These are phyloP conservation scores for Lathamus discolor DNA, from an alignment of 2,113 vertebrate species.

Conservation along the genomic window DNA sequence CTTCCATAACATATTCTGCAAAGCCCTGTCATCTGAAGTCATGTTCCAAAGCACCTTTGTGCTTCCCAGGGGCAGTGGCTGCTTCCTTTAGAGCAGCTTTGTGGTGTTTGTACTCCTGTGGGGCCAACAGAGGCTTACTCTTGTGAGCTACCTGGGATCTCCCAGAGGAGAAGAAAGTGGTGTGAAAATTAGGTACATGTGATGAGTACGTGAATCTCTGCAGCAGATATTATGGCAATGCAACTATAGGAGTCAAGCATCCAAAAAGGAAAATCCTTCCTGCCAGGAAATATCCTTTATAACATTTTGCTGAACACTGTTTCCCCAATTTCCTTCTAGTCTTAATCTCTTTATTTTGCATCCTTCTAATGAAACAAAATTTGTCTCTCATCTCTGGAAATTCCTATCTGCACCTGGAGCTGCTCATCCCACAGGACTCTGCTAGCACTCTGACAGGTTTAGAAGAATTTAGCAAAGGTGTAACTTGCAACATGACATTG, in stretches of 20 bases:
- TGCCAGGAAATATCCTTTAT: background rate
- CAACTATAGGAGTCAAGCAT: background rate
- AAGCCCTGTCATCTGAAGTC: background rate
- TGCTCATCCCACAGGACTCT: background rate
- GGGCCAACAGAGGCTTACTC: background rate
- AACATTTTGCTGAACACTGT: background rate
- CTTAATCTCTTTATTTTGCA: background rate
- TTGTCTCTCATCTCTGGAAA: background rate
- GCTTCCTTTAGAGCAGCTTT: background rate
- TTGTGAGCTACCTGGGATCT: background rate
- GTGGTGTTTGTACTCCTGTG: background rate
- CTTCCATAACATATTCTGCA: background rate
- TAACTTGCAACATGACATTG: background rate
- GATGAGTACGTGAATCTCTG: background rate
- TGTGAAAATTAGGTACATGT: background rate
- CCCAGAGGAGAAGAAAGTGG: background rate
- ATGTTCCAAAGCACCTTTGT: background rate
- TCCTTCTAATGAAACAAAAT: background rate
- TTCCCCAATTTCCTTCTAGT: background rate
- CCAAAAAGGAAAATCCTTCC: background rate
- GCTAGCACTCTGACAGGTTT: background rate
- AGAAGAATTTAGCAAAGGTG: background rate
- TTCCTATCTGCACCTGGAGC: background rate
- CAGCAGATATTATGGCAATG: background rate
- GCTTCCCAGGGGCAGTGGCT: background rate